Evolutionary conservation across 2,113 vertebrate genomes (phyloP).

Genomic region (Pantherophis guttatus): DNA sequence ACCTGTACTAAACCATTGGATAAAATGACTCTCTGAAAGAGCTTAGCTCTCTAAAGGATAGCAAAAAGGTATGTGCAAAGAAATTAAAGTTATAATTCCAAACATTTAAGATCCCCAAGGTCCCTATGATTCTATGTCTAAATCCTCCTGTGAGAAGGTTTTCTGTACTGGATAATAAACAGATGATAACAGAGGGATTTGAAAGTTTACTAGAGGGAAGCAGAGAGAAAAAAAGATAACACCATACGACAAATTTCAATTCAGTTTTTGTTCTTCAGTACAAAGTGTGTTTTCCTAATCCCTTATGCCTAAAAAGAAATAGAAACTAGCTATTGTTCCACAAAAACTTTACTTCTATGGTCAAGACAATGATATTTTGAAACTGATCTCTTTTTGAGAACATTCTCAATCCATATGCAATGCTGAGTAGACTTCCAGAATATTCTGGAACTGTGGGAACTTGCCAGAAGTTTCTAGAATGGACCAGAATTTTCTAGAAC

Average conservation of each 20-base stretch:
- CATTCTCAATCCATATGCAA: background rate
- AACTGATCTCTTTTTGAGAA: background rate
- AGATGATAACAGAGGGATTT: background rate
- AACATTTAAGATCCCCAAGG: background rate
- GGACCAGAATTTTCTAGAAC: background rate
- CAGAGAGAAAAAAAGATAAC: background rate
- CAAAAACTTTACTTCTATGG: no score
- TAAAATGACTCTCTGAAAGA: background rate
- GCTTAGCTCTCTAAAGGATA: background rate
- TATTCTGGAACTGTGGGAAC: background rate
- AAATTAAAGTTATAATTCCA: background rate
- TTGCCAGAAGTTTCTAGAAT: background rate
- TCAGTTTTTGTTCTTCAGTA: background rate
- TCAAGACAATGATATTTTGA: no score
- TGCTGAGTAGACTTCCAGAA: no score
- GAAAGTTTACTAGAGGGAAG: background rate
- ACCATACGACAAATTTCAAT: background rate
- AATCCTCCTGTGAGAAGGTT: background rate
- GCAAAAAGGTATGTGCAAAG: background rate
- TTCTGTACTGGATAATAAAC: background rate
- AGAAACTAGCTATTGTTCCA: background rate
- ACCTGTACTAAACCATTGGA: background rate
- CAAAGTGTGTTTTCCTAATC: background rate
- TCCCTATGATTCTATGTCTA: background rate
- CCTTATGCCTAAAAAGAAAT: background rate